Percentiles rank a stretch among this genome's conserved stretches.
Conservation (phyloP, 2,888 invertebrate genomes). For the Chymomyza procnemis region DNA sequence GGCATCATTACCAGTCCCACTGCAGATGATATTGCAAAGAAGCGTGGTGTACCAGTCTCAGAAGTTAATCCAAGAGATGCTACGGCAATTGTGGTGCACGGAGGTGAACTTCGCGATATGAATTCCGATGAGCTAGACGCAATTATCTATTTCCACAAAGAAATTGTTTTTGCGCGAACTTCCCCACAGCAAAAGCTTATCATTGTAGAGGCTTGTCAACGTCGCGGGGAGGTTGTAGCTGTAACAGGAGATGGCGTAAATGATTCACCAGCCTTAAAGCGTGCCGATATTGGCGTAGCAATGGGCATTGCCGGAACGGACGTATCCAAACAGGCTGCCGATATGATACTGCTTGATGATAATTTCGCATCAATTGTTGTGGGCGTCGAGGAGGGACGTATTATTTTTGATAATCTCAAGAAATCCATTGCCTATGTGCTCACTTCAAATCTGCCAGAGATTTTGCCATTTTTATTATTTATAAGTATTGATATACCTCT, state of each 20-base stretch:
- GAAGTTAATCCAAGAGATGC: slow-evolving; percentile 93
- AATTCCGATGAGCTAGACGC: slow-evolving; percentile 91
- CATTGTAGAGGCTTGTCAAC: slow-evolving; percentile 93
- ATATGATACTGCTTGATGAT: slow-evolving; percentile 98
- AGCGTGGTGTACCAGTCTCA: slow-evolving; percentile 90
- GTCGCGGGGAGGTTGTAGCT: slow-evolving; percentile 93
- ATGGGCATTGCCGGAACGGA: slow-evolving; percentile 96
- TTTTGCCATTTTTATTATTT: slow-evolving; percentile 96
- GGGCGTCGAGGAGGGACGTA: slow-evolving; percentile 93
- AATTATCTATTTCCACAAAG: slow-evolving; percentile 93
- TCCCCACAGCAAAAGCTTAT: slow-evolving; percentile 96
- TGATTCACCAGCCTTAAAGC: slow-evolving; percentile 93
- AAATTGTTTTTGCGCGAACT: slow-evolving; percentile 96
- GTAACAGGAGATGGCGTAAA: slow-evolving; percentile 95
- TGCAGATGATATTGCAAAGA: slow-evolving; percentile 93
- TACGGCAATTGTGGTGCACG: slow-evolving; percentile 92
- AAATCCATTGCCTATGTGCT: slow-evolving; percentile 98
- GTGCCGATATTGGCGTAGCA: slow-evolving; percentile 94
- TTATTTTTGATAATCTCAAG: slow-evolving; percentile 98
- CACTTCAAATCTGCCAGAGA: slow-evolving; percentile 97
- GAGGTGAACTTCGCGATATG: slow-evolving; percentile 91
- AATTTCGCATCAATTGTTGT: slow-evolving; percentile 99
- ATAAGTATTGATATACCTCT: slow-evolving; percentile 95
- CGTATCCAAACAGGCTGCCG: slow-evolving; percentile 96
- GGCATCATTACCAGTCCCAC: slow-evolving; percentile 96